Base-by-base conservation (phyloP, 2,888 invertebrate species). In the Drosophila macrospina region DNA sequence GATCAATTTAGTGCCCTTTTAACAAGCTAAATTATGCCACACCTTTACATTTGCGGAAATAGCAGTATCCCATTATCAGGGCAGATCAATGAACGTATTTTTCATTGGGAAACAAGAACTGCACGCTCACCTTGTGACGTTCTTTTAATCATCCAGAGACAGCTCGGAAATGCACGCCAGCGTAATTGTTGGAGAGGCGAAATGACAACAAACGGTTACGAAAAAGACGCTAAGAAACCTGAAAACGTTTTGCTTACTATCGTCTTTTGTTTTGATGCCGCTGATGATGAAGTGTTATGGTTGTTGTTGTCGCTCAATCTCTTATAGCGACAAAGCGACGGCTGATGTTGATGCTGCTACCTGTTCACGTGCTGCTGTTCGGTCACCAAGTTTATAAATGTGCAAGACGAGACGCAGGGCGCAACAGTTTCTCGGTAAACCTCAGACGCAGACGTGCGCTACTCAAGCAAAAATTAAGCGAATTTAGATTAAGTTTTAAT, bases 331-430 rank as follows among this genome's bases (percentile, higher is more conserved):
- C 74, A 52, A 45, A 60, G 60, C 68, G 48, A 28, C 60, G 50
- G 32, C 63, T 37, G 72, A 41, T 48, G 61, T 13, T 51, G 74
- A 45, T 74, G 48, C 56, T 69, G 80, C 71, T 81, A 86, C 76
- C 88, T 75, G 88, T 88, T 88, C 81, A 81, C 86, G 81, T 81
- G 81, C 84, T 88, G 74, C 78, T 32, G 50, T 10, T 59, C 52
- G 30, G 24, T 16, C 47, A 11, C 36, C 24, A 73, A 89, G 87
- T 89, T 88, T 89, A 88, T 88, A 88, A 88, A 89, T 77, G 78
- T 74, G 68, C 51, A 69, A 59, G 71, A 56, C 78, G 59, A 69
- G 39, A 63, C 74, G 72, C 72, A 80, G 84, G 78, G 89, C 78
- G 72, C 67, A 72, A 69, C 89, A 86, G 89, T 86, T 85, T 80